Percentiles rank a stretch among this genome's conserved stretches.
Conservation (phyloP, 2,888 invertebrate genomes). For the Agapostemon virescens region DNA sequence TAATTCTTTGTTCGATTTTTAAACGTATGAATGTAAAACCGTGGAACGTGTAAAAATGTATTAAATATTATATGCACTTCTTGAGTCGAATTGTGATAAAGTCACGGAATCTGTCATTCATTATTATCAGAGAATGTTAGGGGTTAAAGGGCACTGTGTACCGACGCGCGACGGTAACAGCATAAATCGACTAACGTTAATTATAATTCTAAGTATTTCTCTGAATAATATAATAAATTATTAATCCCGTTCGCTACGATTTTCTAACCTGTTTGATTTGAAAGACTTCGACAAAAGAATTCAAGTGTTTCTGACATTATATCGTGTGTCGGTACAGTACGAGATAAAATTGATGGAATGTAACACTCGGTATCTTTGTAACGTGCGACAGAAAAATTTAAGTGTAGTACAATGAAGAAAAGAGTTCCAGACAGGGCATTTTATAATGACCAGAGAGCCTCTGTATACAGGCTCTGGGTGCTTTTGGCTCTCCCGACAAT, state of each 20-base stretch:
- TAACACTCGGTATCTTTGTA: conserved; percentile 13
- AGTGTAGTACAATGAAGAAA: conserved; percentile 28
- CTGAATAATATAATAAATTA: neutral
- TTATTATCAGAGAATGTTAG: conserved; percentile 23
- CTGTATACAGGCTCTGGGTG: conserved; percentile 57
- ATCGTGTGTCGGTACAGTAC: neutral
- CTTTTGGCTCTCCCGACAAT: conserved; percentile 73
- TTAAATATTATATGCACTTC: conserved; percentile 1
- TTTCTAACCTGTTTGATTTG: neutral
- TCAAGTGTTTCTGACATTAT: neutral
- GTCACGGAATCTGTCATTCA: conserved; percentile 23
- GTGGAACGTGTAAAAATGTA: neutral
- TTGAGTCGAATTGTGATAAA: neutral
- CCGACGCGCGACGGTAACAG: conserved; percentile 22
- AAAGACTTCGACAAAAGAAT: conserved; percentile 7
- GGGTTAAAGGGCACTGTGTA: conserved; percentile 35
- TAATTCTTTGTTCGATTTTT: neutral
- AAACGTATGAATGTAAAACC: neutral
- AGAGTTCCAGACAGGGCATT: conserved; percentile 48
- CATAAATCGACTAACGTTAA: neutral
- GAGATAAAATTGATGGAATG: conserved; percentile 20
- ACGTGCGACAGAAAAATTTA: conserved; percentile 26
- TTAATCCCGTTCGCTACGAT: neutral
- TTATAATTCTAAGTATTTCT: neutral
- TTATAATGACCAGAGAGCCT: conserved; percentile 53